phyloP scores from a whole-genome alignment of 2,113 vertebrate species.

The Sinocyclocheilus grahami region DNA sequence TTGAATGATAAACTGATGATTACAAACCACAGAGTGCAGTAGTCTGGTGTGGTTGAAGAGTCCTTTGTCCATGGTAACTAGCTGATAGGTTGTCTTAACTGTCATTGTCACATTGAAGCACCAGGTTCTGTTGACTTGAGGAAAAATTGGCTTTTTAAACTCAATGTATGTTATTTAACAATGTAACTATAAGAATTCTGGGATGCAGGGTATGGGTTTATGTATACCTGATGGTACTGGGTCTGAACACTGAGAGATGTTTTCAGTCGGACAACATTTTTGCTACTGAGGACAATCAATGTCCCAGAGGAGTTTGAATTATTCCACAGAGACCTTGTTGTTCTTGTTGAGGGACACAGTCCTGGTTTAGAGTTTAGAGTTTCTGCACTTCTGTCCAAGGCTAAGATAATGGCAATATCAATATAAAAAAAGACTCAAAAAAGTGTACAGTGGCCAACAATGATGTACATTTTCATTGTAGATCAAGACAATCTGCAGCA shows the following conservation, averaged over 20 bases:
- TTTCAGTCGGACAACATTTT: slow-evolving; percentile 83
- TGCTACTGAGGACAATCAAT: slow-evolving; percentile 83
- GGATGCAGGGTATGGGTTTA: not conserved
- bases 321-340: slow-evolving; percentile 11
- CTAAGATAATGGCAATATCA: slow-evolving; percentile 59
- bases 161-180: not conserved
- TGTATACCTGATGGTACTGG: slow-evolving; percentile 65
- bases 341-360: slow-evolving; percentile 72
- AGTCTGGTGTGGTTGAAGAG: slow-evolving; percentile 82
- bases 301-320: slow-evolving; percentile 66
- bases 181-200: not conserved
- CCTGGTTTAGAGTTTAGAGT: slow-evolving; percentile 82
- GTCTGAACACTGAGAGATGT: slow-evolving; percentile 60
- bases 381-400: slow-evolving; percentile 74
- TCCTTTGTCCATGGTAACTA: slow-evolving; percentile 64
- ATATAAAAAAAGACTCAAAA: not conserved
- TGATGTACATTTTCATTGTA: not conserved
- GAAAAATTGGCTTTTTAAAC: not conserved
- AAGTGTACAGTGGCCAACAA: not conserved
- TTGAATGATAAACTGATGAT: not conserved
- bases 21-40: slow-evolving; percentile 85
- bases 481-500: not conserved
- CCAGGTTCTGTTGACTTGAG: slow-evolving; percentile 48
- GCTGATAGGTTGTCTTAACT: slow-evolving; percentile 78
- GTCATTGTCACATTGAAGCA: slow-evolving; percentile 81